Evolutionary conservation across 2,797 vertebrate genomes (phyloP).

Genomic region (Gallinago nigripennis): DNA sequence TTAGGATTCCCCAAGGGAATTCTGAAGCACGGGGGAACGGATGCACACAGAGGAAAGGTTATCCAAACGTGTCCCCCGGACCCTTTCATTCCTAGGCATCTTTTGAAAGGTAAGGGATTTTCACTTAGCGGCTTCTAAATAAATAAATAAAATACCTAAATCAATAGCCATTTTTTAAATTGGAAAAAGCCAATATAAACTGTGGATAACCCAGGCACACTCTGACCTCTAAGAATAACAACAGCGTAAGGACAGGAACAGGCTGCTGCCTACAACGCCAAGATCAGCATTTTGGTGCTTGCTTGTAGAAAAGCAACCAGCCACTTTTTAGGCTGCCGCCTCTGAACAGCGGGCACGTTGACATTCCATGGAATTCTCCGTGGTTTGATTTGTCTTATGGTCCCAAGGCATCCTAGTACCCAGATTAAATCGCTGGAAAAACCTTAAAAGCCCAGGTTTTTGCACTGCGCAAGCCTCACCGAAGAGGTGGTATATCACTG

Average conservation of each 20-base stretch:
- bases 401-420: neutral
- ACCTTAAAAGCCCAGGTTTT: neutral
- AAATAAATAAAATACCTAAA: neutral
- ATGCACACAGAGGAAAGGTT: neutral
- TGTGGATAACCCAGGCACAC: neutral
- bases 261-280: neutral
- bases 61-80: neutral
- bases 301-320: neutral
- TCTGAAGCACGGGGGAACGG: neutral
- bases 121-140: neutral
- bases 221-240: conserved; percentile 1
- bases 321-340: neutral
- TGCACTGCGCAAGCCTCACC: neutral
- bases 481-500: neutral
- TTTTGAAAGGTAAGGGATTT: neutral
- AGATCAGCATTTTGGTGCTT: neutral
- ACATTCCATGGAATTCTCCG: neutral
- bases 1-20: neutral
- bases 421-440: neutral
- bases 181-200: conserved; percentile 7
- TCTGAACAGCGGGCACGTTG: accelerated
- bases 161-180: neutral
- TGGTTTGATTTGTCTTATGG: neutral
- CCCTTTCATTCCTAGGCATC: neutral
- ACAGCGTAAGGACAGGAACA: neutral